A percentile compares a stretch with the other conserved stretches of the same genome.
These are phyloP conservation scores for Scartelaos histophorus DNA, from an alignment of 2,113 vertebrate genomes.

Conservation along the genomic window DNA sequence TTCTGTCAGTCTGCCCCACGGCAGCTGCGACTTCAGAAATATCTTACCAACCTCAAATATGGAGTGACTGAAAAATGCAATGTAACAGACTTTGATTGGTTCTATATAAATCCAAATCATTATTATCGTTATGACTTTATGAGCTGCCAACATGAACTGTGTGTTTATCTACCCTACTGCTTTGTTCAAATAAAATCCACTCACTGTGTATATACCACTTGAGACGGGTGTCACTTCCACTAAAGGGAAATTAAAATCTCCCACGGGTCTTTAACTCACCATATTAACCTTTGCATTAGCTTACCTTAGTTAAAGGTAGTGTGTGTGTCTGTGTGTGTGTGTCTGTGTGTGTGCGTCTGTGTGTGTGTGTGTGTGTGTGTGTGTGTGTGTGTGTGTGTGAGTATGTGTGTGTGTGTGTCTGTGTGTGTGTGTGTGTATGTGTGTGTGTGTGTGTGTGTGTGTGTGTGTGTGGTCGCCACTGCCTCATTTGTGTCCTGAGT, in stretches of 20 bases:
- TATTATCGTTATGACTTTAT: neutral
- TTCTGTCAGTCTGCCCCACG: too few species aligned
- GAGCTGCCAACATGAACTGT: neutral
- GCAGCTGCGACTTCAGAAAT: too few species aligned
- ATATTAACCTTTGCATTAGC: constrained; percentile 39
- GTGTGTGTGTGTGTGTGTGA: too few species aligned
- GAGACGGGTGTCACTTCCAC: constrained; percentile 45
- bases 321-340: too few species aligned
- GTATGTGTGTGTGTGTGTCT: too few species aligned
- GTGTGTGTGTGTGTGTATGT: too few species aligned
- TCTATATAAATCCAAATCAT: neutral
- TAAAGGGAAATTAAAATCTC: constrained; percentile 50
- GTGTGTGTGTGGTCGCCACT: constrained; percentile 35
- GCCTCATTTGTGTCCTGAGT: constrained; percentile 56
- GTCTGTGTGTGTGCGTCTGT: too few species aligned
- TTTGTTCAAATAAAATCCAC: constrained; percentile 44
- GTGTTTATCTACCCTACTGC: constrained; percentile 4
- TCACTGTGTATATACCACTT: constrained; percentile 17
- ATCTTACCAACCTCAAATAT: too few species aligned
- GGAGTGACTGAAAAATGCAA: too few species aligned
- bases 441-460: constrained; percentile 49
- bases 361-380: too few species aligned
- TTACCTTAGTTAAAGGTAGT: constrained; percentile 40
- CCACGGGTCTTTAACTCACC: constrained; percentile 30
- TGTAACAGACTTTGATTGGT: too few species aligned